phyloP scores from a whole-genome alignment of 1,140 invertebrate genomes.

The Cryptotermes secundus region DNA sequence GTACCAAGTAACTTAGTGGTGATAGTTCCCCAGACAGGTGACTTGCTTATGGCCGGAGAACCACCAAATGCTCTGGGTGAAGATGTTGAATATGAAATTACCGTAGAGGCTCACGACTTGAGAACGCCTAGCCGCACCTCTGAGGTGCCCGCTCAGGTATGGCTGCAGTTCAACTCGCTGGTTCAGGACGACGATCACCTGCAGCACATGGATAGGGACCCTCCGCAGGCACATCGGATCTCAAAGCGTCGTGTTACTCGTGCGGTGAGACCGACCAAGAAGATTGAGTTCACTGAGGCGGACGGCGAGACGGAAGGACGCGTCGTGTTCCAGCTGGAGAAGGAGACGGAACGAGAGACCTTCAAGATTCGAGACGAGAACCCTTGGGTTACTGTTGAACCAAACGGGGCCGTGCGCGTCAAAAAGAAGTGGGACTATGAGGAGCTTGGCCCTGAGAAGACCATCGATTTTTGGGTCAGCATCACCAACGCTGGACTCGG shows the following conservation, averaged over 20 bases:
- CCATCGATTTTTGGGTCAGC: constrained; percentile 94
- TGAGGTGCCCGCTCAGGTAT: constrained; percentile 67
- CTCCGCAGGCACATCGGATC: constrained; percentile 58
- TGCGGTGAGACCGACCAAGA: constrained; percentile 86
- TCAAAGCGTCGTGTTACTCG: constrained; percentile 80
- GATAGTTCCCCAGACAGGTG: constrained; percentile 88
- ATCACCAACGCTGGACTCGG: constrained; percentile 80
- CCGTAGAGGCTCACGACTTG: constrained; percentile 80
- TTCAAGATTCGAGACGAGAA: constrained; percentile 93
- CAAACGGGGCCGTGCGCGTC: constrained; percentile 86
- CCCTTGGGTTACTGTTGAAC: constrained; percentile 89
- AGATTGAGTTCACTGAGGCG: constrained; percentile 87
- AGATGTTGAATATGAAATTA: constrained; percentile 63
- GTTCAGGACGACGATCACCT: constrained; percentile 53
- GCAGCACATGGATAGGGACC: constrained; percentile 39
- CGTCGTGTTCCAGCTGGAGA: constrained; percentile 86
- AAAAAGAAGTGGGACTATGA: constrained; percentile 98
- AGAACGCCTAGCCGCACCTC: constrained; percentile 68
- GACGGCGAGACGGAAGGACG: constrained; percentile 86
- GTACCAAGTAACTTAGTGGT: constrained; percentile 76
- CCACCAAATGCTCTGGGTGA: constrained; percentile 56
- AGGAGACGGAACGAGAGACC: constrained; percentile 87
- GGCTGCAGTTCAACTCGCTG: constrained; percentile 70
- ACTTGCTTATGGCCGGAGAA: constrained; percentile 77
- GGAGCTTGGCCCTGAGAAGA: constrained; percentile 91